Evolutionary conservation across 2,888 invertebrate genomes (phyloP).

Genomic region (Ophonus ardosiacus): DNA sequence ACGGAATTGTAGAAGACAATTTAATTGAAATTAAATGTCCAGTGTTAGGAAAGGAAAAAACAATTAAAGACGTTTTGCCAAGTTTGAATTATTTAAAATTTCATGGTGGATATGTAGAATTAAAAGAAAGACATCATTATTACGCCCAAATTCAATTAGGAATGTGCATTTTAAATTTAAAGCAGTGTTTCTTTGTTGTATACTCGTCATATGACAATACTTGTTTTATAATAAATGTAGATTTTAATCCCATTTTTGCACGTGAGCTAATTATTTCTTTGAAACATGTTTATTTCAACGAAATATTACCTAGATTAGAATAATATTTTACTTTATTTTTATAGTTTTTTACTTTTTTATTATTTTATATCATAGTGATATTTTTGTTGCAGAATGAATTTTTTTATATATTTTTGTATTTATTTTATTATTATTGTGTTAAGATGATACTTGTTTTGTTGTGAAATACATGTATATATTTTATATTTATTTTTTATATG

Average conservation of each 20-base stretch:
- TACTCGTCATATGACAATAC: not conserved
- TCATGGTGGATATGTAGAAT: not conserved
- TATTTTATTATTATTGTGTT: not conserved
- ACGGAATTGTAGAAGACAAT: not conserved
- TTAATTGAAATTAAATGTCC: not conserved
- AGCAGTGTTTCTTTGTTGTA: not conserved
- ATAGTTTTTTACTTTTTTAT: not conserved
- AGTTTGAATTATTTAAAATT: conserved; percentile 4
- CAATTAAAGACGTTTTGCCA: not conserved
- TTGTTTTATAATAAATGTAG: not conserved
- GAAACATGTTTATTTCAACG: not conserved
- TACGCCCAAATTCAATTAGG: not conserved
- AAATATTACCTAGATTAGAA: not conserved
- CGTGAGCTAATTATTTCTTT: not conserved
- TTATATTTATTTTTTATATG: too few relatives aligned
- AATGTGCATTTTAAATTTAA: not conserved
- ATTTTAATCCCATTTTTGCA: not conserved
- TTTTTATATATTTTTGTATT: not conserved
- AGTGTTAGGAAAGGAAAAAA: not conserved
- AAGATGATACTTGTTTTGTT: not conserved
- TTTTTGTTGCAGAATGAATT: not conserved
- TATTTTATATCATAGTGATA: too few relatives aligned
- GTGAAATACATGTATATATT: too few relatives aligned
- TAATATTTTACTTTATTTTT: not conserved
- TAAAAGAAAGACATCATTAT: not conserved